Evolutionary conservation across 2,113 vertebrate genomes (phyloP).

Genomic region (Dascyllus trimaculatus): DNA sequence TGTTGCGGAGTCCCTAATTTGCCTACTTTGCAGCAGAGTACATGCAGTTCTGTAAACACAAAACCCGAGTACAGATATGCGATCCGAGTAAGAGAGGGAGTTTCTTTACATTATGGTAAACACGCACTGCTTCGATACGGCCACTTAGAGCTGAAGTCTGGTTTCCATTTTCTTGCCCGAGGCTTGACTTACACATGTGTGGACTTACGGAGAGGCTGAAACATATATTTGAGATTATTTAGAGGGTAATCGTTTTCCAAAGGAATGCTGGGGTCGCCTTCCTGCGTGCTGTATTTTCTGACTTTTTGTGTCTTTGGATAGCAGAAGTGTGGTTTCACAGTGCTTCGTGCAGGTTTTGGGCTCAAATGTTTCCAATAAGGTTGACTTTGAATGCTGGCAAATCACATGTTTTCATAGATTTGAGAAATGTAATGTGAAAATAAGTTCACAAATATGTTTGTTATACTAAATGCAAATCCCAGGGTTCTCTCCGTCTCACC

Average conservation of each 20-base stretch:
- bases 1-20: background rate
- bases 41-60: conserved; percentile 38
- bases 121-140: background rate
- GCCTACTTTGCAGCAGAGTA: background rate
- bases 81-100: conserved; percentile 11
- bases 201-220: background rate
- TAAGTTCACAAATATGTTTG: background rate
- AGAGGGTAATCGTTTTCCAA: background rate
- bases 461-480: background rate
- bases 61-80: background rate
- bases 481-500: background rate
- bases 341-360: conserved; percentile 5
- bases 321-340: background rate
- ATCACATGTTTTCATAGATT: conserved; percentile 59
- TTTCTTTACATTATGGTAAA: conserved; percentile 38
- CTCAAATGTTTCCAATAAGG: conserved; percentile 46
- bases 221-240: conserved; percentile 27
- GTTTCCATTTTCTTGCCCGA: conserved; percentile 49
- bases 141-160: conserved; percentile 40
- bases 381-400: conserved; percentile 45
- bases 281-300: background rate
- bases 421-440: background rate
- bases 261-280: conserved; percentile 14
- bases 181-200: conserved; percentile 26
- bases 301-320: background rate